Base-by-base conservation (phyloP, 2,888 invertebrate genomes). In the Ceramica pisi region DNA sequence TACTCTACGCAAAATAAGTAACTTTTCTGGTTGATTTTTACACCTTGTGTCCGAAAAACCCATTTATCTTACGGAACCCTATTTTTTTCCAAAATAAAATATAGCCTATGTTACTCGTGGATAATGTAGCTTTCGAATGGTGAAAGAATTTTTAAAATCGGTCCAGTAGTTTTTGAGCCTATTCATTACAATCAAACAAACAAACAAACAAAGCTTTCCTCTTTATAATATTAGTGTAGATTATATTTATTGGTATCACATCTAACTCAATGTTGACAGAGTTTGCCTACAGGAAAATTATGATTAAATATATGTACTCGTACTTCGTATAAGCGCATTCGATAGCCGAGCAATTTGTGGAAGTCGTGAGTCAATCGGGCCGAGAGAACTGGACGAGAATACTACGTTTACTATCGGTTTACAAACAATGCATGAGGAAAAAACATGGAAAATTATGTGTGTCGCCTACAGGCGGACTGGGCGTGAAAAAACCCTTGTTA, bases 381-480 rank as follows among this genome's bases (percentile, higher is more conserved):
- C 50, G 44, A 44, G 31, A 46, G 41, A 64, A 50, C 23, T 46
- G 16, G 9, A 21, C 51, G 44, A 56, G 61, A 66, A 66, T 79
- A 82, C 80, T 80, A 82, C 61, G 74, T 6, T 48, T 74, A 71
- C 70, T 70, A 80, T 74, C 51, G 62, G 79, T 63, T 79, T 79
- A 74, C 59, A 73, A 82, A 80, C 80, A 80, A 73, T 82, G 48
- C 2, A 67, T 65, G 67, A 80, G 80, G 80, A 80, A 78, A 80
- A 82, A 63, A 66, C 46, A 78, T 63, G 6, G n/a, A 46, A 63
- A 72, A 68, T 19, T 48, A 38, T 41, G 53, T 31, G 21, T 46
- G 10, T 26, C 26, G 61, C 31, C 9, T 56, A 57, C 38, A 31
- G 10, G 21, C 50, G 14, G 19, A 19, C 9, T 46, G 38, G 7